A percentile compares a stretch with the other conserved stretches of the same genome.
Evolutionary conservation across 2,113 vertebrate species (phyloP).

Genomic region (Pangasianodon hypophthalmus): DNA sequence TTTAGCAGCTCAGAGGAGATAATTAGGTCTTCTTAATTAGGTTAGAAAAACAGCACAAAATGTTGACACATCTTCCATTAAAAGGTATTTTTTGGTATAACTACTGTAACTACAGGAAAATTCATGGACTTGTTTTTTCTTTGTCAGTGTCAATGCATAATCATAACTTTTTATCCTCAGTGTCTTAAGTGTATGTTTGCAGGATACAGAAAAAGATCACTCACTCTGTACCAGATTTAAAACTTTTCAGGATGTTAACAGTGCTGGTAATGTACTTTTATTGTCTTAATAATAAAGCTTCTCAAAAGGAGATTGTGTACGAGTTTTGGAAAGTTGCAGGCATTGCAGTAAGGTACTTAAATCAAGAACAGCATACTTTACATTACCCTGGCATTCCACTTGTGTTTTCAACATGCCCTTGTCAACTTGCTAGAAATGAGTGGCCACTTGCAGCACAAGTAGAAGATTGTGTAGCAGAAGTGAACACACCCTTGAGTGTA

Average conservation of each 20-base stretch:
- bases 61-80: background rate
- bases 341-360: background rate
- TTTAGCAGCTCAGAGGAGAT: background rate
- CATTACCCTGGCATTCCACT: background rate
- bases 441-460: too few relatives aligned
- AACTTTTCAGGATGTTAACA: background rate
- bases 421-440: background rate
- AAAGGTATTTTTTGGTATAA: background rate
- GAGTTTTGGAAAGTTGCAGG: background rate
- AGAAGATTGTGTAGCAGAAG: background rate
- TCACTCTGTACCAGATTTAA: background rate
- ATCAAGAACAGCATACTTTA: background rate
- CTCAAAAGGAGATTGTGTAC: background rate
- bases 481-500: background rate
- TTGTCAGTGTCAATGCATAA: background rate
- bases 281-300: slow-evolving; percentile 2
- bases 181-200: slow-evolving; percentile 13
- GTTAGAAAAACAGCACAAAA: background rate
- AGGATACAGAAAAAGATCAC: background rate
- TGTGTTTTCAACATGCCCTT: background rate
- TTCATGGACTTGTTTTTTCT: background rate
- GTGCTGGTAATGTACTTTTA: background rate
- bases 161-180: background rate
- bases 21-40: background rate
- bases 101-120: background rate